Evolutionary conservation across 2,888 invertebrate genomes (phyloP).

Genomic region (Acanthopleura granulata): DNA sequence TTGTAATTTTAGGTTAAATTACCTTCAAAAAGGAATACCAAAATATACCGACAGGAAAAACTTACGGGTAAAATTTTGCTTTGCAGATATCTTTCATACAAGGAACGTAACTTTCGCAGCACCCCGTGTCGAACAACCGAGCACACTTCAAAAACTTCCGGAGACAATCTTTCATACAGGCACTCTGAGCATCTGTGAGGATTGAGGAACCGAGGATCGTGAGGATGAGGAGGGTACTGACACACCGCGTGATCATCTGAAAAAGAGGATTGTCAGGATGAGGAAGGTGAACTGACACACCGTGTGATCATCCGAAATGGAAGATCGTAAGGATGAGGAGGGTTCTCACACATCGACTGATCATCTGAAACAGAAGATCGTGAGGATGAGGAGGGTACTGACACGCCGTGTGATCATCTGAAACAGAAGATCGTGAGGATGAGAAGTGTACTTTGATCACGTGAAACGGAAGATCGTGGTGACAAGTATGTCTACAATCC

Average conservation of each 20-base stretch:
- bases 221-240: background rate
- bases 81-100: background rate
- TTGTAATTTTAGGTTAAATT: too few relatives aligned
- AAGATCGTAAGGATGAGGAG: background rate
- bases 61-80: background rate
- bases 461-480: too few relatives aligned
- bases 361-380: background rate
- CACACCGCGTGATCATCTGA: background rate
- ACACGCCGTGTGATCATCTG: background rate
- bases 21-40: too few relatives aligned
- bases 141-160: background rate
- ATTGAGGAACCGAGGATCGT: background rate
- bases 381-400: background rate
- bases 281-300: background rate
- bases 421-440: background rate
- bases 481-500: too few relatives aligned
- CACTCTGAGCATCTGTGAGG: background rate
- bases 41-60: background rate
- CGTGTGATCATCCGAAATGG: background rate
- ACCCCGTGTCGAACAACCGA: background rate
- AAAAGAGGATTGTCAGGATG: background rate
- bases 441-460: too few relatives aligned
- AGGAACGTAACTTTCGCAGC: conserved; percentile 1
- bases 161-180: background rate
- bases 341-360: background rate